Base-by-base conservation (phyloP, 2,888 invertebrate species). In the Adelphocoris suturalis region DNA sequence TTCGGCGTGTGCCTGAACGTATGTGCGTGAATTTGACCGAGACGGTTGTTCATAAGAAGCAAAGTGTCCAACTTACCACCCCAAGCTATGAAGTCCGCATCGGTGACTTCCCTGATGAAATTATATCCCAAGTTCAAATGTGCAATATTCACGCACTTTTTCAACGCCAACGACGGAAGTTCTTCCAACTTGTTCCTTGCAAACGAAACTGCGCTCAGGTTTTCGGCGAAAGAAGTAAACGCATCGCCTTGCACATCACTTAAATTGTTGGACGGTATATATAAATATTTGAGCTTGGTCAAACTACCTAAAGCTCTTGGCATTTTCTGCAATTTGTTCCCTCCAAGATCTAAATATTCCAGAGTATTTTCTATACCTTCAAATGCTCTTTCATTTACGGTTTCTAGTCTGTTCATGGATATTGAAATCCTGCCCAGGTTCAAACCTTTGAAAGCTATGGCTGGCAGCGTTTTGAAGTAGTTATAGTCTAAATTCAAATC, bases 91-190 rank as follows among this genome's bases (percentile, higher is more conserved):
- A 98, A 97, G 93, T 97, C 97, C 91, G 96, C 96, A 90, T 96
- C 90, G 76, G 47, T 88, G n/a, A 92, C 90, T 85, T 96, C 96
- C 91, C 95, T 95, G 92, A 98, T 97, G 93, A 96, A 96, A 93
- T 98, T 98, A 94, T 97, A 98, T 91, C 97, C 98, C 92, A 98
- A 95, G 94, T 98, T 98, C 92, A 98, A 95, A 94, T 98, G 97
- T 16, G 97, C 95, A 90, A 98, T 94, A 92, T 96, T 95, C 87
- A 96, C 95, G 92, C 97, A 97, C 92, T 95, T 95, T 92, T 95
- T 95, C 91, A 98, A 94, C 5, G 96, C 95, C 61, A 95, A 94
- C 0, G 95, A 94, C 12, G 98, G 97, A 91, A 98, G 95, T 92
- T 95, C 94, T 91, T 95, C 95, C 93, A 98, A 95, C 93, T 96